phyloP scores from a whole-genome alignment of 2,797 vertebrate species.

The Discoglossus pictus region DNA sequence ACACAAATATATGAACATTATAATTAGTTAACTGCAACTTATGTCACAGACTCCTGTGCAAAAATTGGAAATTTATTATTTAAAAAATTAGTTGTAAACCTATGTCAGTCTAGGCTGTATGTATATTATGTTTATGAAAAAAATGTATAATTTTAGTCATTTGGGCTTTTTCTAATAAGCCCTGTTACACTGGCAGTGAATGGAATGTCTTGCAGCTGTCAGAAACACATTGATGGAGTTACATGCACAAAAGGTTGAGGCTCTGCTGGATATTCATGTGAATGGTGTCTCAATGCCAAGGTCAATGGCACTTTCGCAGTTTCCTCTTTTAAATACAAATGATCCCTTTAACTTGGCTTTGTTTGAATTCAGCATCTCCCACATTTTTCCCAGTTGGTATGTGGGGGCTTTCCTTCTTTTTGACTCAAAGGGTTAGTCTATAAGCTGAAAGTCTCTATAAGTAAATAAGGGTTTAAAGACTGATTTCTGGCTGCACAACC shows the following conservation, averaged over 20 bases:
- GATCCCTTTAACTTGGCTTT: neutral
- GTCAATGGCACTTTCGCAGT: slow-evolving; percentile 25
- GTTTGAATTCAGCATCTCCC: too few species aligned
- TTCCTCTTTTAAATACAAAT: neutral
- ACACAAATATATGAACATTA: too few species aligned
- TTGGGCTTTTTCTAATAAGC: too few species aligned
- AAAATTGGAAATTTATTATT: too few species aligned
- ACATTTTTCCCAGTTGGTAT: slow-evolving; percentile 7
- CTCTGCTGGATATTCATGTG: neutral
- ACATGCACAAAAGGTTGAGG: neutral
- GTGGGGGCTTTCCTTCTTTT: neutral
- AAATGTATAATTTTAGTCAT: too few species aligned
- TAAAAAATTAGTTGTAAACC: too few species aligned
- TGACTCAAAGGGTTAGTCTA: slow-evolving; percentile 1
- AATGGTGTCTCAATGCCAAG: slow-evolving; percentile 25
- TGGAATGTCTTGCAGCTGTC: neutral
- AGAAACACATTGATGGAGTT: neutral
- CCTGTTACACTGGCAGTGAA: too few species aligned
- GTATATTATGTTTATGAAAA: too few species aligned
- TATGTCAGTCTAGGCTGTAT: too few species aligned
- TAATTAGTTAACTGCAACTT: too few species aligned
- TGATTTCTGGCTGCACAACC: neutral
- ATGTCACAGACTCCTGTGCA: too few species aligned
- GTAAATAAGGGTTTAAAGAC: neutral
- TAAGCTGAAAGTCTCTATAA: neutral